These are phyloP conservation scores for Epicauta chinensis DNA, from an alignment of 1,140 invertebrate genomes.

Conservation along the genomic window DNA sequence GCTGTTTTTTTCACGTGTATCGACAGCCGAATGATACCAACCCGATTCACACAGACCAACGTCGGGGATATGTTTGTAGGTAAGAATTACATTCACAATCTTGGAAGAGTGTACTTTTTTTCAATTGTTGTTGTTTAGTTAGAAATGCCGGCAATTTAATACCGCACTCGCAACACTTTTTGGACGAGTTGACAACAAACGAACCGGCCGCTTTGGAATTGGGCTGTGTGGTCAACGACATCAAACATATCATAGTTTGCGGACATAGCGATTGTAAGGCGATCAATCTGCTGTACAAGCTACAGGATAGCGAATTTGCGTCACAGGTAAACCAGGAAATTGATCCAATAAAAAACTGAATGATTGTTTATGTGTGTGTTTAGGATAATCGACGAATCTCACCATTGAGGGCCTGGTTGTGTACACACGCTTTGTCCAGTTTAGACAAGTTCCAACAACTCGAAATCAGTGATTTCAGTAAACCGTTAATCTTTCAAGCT, in stretches of 20 bases:
- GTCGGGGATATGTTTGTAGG: conserved; percentile 97
- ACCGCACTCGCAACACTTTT: conserved; percentile 82
- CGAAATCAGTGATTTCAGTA: conserved; percentile 58
- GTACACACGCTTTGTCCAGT: conserved; percentile 75
- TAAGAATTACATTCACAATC: conserved; percentile 39
- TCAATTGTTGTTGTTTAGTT: conserved; percentile 53
- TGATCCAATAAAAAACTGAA: conserved; percentile 26
- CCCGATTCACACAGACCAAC: conserved; percentile 89
- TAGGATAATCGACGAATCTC: conserved; percentile 75
- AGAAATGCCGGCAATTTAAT: conserved; percentile 92
- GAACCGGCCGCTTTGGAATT: conserved; percentile 93
- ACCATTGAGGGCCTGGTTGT: conserved; percentile 86
- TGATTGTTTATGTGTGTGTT: conserved; percentile 26
- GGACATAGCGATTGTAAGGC: conserved; percentile 98
- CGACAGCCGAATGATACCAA: conserved; percentile 94
- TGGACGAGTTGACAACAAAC: conserved; percentile 80
- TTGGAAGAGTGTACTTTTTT: background rate
- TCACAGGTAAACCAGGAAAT: no score
- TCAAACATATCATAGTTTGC: conserved; percentile 90
- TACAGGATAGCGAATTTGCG: conserved; percentile 70
- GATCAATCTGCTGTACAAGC: conserved; percentile 84
- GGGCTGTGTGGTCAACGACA: conserved; percentile 88
- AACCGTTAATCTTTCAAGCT: conserved; percentile 76
- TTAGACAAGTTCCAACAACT: conserved; percentile 78
- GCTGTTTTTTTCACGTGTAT: conserved; percentile 96